Conservation (phyloP, 2,888 invertebrate genomes). For the Aphelenchoides bicaudatus region DNA sequence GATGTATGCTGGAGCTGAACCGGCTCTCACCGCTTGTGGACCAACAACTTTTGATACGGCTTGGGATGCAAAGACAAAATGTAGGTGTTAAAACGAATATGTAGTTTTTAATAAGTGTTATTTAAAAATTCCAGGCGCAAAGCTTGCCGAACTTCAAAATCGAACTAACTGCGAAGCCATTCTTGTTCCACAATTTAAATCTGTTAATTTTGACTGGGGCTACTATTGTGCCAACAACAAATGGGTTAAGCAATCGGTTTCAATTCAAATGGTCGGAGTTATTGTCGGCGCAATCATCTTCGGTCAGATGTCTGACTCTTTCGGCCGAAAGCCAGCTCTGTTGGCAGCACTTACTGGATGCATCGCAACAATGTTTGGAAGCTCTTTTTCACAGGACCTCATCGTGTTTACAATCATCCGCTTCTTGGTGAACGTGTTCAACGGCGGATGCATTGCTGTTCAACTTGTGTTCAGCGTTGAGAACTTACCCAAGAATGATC, state of each 20-base stretch:
- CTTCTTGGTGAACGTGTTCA: slow-evolving; percentile 49
- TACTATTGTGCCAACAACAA: slow-evolving; percentile 40
- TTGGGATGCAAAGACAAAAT: slow-evolving; percentile 21
- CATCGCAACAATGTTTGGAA: slow-evolving; percentile 33
- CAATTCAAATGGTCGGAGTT: slow-evolving; percentile 55
- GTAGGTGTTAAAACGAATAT: slow-evolving; percentile 13
- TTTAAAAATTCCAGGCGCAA: no score
- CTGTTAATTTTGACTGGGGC: slow-evolving; percentile 40
- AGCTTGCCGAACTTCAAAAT: background rate
- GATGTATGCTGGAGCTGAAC: slow-evolving; percentile 32
- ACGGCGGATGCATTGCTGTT: slow-evolving; percentile 47
- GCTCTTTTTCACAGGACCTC: slow-evolving; percentile 39
- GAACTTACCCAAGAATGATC: slow-evolving; percentile 51
- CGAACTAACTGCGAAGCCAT: background rate
- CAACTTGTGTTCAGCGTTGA: slow-evolving; percentile 37
- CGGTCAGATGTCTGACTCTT: slow-evolving; percentile 43
- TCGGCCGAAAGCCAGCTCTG: slow-evolving; percentile 41
- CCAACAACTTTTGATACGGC: slow-evolving; percentile 11
- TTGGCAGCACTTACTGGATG: slow-evolving; percentile 40
- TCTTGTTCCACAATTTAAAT: slow-evolving; percentile 30
- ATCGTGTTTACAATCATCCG: slow-evolving; percentile 48
- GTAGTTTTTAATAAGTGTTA: no score
- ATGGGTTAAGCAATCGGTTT: slow-evolving; percentile 48
- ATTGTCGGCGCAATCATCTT: slow-evolving; percentile 49
- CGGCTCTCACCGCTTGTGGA: slow-evolving; percentile 26